Evolutionary conservation across 1,140 invertebrate genomes (phyloP).

Genomic region (Habropoda laboriosa): DNA sequence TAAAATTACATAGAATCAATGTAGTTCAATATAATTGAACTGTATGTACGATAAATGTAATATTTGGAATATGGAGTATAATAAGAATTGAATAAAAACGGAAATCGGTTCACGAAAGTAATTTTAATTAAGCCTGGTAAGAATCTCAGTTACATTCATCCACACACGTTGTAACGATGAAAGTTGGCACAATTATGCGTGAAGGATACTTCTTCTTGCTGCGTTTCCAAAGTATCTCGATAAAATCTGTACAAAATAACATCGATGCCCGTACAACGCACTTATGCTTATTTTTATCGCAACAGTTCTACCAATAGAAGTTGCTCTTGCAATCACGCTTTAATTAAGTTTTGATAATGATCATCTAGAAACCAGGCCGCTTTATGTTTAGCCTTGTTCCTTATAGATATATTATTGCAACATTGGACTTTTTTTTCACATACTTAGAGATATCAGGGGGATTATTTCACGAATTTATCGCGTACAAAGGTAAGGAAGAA

Average conservation of each 20-base stretch:
- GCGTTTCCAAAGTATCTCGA: background rate
- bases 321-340: background rate
- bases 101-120: slow-evolving; percentile 16
- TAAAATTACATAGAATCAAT: background rate
- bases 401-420: background rate
- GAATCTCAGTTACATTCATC: slow-evolving; percentile 25
- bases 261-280: no score
- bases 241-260: background rate
- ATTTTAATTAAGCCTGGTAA: slow-evolving; percentile 26
- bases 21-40: background rate
- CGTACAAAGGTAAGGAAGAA: no score
- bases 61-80: background rate
- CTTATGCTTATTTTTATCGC: background rate
- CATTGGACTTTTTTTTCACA: background rate
- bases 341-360: background rate
- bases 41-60: background rate
- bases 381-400: background rate
- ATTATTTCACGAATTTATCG: no score
- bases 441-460: background rate
- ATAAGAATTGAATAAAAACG: background rate
- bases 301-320: background rate
- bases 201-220: slow-evolving; percentile 9
- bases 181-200: slow-evolving; percentile 37
- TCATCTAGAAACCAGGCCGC: background rate
- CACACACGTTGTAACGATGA: slow-evolving; percentile 1